Evolutionary conservation across 2,797 vertebrate genomes (phyloP).

Genomic region (Cuniculus paca): DNA sequence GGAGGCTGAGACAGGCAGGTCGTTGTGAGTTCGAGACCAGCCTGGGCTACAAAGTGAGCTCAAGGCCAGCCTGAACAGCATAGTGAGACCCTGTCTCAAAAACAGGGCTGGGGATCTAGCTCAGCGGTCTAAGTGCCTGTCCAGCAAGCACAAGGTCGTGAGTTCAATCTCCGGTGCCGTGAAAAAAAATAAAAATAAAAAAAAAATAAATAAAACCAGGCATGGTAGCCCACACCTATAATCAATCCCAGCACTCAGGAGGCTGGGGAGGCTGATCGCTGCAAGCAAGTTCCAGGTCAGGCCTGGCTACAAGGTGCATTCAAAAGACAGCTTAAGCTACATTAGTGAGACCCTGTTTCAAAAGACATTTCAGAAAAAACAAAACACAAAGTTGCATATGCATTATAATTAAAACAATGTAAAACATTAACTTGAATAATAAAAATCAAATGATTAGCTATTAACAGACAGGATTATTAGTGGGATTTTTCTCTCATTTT

Average conservation of each 20-base stretch:
- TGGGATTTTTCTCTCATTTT: constrained; percentile 45
- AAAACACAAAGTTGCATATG: neutral
- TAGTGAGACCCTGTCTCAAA: no score
- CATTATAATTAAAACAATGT: constrained; percentile 31
- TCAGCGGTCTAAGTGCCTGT: no score
- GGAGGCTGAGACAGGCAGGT: no score
- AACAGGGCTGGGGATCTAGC: no score
- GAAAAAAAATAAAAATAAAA: no score
- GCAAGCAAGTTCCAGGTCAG: neutral
- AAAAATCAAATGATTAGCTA: constrained; percentile 39
- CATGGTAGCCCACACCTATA: neutral
- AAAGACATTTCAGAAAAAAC: neutral
- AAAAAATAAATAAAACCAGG: no score
- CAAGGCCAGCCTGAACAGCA: no score
- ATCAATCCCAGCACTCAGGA: neutral
- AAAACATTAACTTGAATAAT: constrained; percentile 2
- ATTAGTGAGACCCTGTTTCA: neutral
- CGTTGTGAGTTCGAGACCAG: no score
- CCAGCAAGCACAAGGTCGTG: no score
- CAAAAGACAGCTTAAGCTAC: neutral
- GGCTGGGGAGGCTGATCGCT: neutral
- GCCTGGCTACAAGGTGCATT: neutral
- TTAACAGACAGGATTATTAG: neutral
- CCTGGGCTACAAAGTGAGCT: no score
- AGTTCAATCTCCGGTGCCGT: no score